phyloP scores from a whole-genome alignment of 2,797 vertebrate genomes.

The Sylvilagus floridanus region DNA sequence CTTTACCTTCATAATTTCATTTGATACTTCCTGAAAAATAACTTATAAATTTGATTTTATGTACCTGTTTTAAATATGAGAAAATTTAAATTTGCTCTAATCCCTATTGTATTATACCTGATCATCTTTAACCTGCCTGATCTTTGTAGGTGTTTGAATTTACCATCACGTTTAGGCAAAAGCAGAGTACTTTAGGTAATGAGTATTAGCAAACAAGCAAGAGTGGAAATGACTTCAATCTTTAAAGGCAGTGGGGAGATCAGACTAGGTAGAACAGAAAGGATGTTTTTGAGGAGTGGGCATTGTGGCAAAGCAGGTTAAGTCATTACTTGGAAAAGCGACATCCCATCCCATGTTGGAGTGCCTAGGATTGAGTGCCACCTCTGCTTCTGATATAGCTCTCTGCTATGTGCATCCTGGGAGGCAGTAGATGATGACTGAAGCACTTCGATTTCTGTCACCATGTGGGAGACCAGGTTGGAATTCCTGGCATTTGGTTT shows the following conservation, averaged over 20 bases:
- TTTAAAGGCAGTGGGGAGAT: neutral
- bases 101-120: neutral
- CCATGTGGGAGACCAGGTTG: no score
- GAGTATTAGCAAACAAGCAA: neutral
- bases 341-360: no score
- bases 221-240: neutral
- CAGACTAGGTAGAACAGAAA: neutral
- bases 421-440: no score
- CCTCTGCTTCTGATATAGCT: no score
- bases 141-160: neutral
- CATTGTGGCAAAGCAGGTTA: no score
- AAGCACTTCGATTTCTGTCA: no score
- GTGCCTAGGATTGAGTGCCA: no score
- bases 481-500: no score
- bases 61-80: neutral
- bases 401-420: no score
- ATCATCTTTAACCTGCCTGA: neutral
- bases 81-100: neutral
- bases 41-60: neutral
- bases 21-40: conserved; percentile 20
- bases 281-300: no score
- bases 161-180: neutral
- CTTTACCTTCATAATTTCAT: neutral
- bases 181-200: neutral
- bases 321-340: no score